phyloP scores from a whole-genome alignment of 2,888 invertebrate species.

The Chrysomela aeneicollis region DNA sequence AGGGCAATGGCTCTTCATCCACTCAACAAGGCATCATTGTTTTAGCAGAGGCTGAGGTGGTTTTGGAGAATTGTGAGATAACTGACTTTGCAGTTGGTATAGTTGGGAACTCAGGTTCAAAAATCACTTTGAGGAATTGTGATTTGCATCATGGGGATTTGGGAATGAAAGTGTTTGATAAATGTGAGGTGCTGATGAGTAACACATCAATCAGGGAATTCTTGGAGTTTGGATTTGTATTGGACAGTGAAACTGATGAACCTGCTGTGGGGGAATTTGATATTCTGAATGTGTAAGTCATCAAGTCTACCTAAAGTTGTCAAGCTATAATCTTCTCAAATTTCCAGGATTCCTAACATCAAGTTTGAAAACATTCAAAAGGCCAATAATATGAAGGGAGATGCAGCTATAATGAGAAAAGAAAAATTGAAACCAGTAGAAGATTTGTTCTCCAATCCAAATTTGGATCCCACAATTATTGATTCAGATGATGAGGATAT shows the following conservation, averaged over 20 bases:
- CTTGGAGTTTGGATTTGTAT: slow-evolving; percentile 63
- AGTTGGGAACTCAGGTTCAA: slow-evolving; percentile 59
- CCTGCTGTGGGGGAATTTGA: slow-evolving; percentile 51
- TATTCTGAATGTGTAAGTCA: slow-evolving; percentile 53
- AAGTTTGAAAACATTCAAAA: slow-evolving; percentile 48
- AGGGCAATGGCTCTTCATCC: slow-evolving; percentile 63
- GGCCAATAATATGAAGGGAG: slow-evolving; percentile 52
- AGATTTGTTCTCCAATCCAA: slow-evolving; percentile 54
- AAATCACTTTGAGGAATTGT: slow-evolving; percentile 55
- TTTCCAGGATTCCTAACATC: slow-evolving; percentile 54
- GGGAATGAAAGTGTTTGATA: slow-evolving; percentile 61
- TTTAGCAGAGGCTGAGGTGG: slow-evolving; percentile 59
- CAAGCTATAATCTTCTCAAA: not conserved
- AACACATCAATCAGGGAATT: slow-evolving; percentile 60
- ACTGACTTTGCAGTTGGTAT: slow-evolving; percentile 65
- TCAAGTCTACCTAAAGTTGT: slow-evolving; percentile 10
- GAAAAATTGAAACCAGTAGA: slow-evolving; percentile 51
- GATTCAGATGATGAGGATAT: slow-evolving; percentile 45
- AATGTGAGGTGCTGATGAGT: slow-evolving; percentile 55
- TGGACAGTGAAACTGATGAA: slow-evolving; percentile 60
- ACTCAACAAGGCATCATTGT: slow-evolving; percentile 67
- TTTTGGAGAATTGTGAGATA: slow-evolving; percentile 63
- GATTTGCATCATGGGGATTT: slow-evolving; percentile 53
- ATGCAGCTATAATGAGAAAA: slow-evolving; percentile 53
- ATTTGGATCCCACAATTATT: slow-evolving; percentile 50